A percentile compares a stretch with the other conserved stretches of the same genome.
Conservation (phyloP, 2,797 vertebrate species). For the Telmatherina bonti region DNA sequence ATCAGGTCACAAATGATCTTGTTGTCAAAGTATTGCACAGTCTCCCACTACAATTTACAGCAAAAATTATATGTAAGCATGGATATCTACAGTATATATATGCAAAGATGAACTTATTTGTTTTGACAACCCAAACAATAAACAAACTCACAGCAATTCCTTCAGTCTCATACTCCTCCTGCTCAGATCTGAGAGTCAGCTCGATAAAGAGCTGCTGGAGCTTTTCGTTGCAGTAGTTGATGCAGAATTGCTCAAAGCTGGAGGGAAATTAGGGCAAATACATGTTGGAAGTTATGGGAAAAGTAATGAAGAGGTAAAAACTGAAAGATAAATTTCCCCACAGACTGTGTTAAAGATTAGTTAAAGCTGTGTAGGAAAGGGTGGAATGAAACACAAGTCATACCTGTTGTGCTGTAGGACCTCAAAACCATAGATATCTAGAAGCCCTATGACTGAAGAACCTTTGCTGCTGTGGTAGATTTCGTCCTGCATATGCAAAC, state of each 20-base stretch:
- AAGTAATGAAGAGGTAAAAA: background rate
- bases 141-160: conserved; percentile 89
- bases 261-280: background rate
- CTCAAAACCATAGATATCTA: conserved; percentile 98
- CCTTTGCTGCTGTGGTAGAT: conserved; percentile 86
- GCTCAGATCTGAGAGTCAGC: conserved; percentile 94
- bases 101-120: background rate
- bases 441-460: conserved; percentile 92
- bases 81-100: conserved; percentile 1
- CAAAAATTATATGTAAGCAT: conserved; percentile 4
- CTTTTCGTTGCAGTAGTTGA: conserved; percentile 99
- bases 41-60: conserved; percentile 89
- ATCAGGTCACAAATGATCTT: conserved; percentile 99
- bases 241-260: conserved; percentile 99
- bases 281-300: background rate
- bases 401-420: conserved; percentile 97
- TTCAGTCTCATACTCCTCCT: conserved; percentile 93
- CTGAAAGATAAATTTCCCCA: background rate
- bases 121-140: conserved; percentile 1
- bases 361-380: background rate
- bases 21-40: conserved; percentile 98
- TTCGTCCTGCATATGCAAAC: conserved; percentile 82
- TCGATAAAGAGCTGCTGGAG: conserved; percentile 96
- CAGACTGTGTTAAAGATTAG: background rate
- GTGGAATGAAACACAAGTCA: background rate